phyloP scores from a whole-genome alignment of 64 coral and sea anemone species.

The Montipora sp. region DNA sequence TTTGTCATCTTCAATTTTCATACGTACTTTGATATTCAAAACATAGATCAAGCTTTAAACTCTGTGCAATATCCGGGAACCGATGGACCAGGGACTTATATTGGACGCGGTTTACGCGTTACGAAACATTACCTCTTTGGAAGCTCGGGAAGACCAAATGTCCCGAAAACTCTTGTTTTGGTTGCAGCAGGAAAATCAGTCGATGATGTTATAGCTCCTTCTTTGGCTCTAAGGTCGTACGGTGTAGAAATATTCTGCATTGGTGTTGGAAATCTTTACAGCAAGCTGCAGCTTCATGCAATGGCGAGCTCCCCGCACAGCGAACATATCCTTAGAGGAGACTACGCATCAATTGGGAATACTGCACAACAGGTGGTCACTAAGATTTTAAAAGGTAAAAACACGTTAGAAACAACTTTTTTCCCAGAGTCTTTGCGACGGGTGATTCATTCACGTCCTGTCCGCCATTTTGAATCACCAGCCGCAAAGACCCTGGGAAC shows the following conservation, averaged over 20 bases:
- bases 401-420: too few relatives aligned
- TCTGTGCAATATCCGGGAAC: constrained; percentile 87
- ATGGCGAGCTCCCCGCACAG: constrained; percentile 93
- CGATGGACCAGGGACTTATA: constrained; percentile 91
- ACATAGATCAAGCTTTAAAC: constrained; percentile 78
- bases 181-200: constrained; percentile 83
- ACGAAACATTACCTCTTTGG: constrained; percentile 66
- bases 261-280: constrained; percentile 77
- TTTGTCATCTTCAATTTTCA: constrained; percentile 97
- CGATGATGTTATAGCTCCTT: constrained; percentile 87
- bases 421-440: too few relatives aligned
- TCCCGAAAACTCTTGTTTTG: constrained; percentile 69
- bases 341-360: constrained; percentile 58
- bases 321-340: constrained; percentile 79
- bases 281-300: constrained; percentile 89
- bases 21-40: constrained; percentile 87
- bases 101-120: constrained; percentile 85
- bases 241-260: constrained; percentile 84
- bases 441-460: too few relatives aligned
- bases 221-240: constrained; percentile 59
- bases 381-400: constrained; percentile 88
- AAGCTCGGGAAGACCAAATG: constrained; percentile 61
- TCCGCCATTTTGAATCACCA: too few relatives aligned
- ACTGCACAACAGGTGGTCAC: constrained; percentile 91
- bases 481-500: too few relatives aligned